phyloP scores from a whole-genome alignment of 2,113 vertebrate genomes.

The Hippocampus guttulatus region DNA sequence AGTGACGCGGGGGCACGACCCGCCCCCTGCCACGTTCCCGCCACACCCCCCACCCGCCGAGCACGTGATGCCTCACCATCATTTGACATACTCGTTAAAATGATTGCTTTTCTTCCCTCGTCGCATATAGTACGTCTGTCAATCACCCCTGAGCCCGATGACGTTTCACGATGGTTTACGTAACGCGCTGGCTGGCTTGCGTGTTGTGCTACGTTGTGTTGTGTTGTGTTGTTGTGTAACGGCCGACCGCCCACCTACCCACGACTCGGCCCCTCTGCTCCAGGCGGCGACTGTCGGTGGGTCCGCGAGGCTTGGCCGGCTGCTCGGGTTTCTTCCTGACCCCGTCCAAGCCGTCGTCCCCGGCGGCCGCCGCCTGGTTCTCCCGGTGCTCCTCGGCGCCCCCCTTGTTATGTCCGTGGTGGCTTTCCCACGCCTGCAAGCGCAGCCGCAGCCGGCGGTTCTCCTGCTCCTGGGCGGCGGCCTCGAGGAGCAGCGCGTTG shows the following conservation, averaged over 20 bases:
- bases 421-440: slow-evolving; percentile 57
- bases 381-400: slow-evolving; percentile 19
- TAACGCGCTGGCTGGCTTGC: slow-evolving; percentile 6
- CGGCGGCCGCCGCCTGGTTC: slow-evolving; percentile 15
- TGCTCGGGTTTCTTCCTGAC: slow-evolving; percentile 49
- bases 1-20: neutral
- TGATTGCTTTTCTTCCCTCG: neutral
- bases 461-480: slow-evolving; percentile 71
- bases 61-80: neutral
- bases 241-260: slow-evolving; percentile 54
- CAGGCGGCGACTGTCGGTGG: slow-evolving; percentile 59
- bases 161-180: slow-evolving; percentile 14
- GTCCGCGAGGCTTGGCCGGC: slow-evolving; percentile 19
- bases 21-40: neutral
- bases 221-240: neutral
- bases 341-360: slow-evolving; percentile 27
- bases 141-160: neutral
- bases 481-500: slow-evolving; percentile 72
- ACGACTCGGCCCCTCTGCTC: slow-evolving; percentile 70
- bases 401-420: slow-evolving; percentile 11
- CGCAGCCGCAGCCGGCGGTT: slow-evolving; percentile 64
- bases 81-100: too few species aligned
- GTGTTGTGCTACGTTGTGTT: neutral
- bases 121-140: neutral
- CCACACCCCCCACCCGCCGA: neutral